A percentile compares a stretch with the other conserved stretches of the same genome.
Conservation (phyloP, 2,113 vertebrate species). For the Gallinago paraguaiae region DNA sequence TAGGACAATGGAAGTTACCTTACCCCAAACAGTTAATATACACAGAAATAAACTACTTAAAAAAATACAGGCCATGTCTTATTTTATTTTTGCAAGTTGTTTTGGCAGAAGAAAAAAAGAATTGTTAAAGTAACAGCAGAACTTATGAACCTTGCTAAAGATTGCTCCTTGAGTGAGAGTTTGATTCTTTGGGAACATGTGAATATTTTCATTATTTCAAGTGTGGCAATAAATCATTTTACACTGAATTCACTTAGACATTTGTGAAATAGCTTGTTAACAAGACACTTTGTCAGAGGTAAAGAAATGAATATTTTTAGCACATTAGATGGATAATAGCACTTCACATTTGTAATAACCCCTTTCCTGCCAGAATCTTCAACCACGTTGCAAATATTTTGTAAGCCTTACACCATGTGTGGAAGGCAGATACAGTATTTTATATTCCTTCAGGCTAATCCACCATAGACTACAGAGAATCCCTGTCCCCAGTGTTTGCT, state of each 20-base stretch:
- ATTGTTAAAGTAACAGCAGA: neutral
- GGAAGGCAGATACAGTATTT: neutral
- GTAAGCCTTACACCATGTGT: neutral
- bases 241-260: neutral
- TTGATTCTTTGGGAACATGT: neutral
- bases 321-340: neutral
- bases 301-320: conserved; percentile 35
- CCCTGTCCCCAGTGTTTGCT: neutral
- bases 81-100: neutral
- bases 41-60: neutral
- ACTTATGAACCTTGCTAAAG: neutral
- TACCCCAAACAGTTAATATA: neutral
- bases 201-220: neutral
- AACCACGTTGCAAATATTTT: neutral
- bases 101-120: neutral
- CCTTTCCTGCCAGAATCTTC: neutral
- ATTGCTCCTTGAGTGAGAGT: neutral
- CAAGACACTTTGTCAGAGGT: neutral
- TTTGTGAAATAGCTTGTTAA: conserved; percentile 43
- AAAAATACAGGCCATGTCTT: neutral
- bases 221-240: conserved; percentile 21
- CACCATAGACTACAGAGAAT: neutral
- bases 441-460: neutral
- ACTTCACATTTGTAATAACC: neutral
- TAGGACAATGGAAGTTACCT: neutral